phyloP scores from a whole-genome alignment of 2,113 vertebrate species.

The Pseudois nayaur region DNA sequence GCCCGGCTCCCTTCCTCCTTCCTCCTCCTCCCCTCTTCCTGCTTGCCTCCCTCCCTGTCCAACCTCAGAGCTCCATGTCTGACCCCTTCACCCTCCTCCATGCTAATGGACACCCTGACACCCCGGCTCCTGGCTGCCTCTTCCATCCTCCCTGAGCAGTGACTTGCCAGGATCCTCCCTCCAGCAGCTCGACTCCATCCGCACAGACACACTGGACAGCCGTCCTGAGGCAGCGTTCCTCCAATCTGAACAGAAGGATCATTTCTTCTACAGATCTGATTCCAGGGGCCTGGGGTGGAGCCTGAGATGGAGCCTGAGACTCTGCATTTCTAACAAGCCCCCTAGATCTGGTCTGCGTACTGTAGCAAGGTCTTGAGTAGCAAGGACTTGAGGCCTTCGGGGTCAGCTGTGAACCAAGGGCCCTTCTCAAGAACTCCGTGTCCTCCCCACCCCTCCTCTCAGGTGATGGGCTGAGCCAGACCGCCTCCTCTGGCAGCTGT shows the following conservation, averaged over 20 bases:
- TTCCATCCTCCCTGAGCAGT: neutral
- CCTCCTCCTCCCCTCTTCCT: neutral
- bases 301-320: neutral
- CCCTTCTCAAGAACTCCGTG: neutral
- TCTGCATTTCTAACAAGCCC: neutral
- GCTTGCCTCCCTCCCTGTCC: neutral
- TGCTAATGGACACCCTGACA: neutral
- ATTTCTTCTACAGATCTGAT: neutral
- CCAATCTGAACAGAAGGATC: fast-evolving
- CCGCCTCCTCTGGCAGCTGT: neutral
- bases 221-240: neutral
- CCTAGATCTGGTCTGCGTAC: neutral
- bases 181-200: neutral
- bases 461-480: neutral
- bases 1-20: neutral
- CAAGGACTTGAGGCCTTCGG: neutral
- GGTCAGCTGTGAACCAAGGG: neutral
- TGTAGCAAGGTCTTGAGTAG: no score
- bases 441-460: neutral
- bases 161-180: neutral
- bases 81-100: neutral
- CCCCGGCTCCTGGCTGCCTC: neutral
- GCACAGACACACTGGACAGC: neutral
- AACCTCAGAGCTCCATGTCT: neutral
- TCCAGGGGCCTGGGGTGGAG: neutral